Evolutionary conservation across 35 echinoderm and acorn worm genomes (phyloP).

Genomic region (Apostichopus japonicus): DNA sequence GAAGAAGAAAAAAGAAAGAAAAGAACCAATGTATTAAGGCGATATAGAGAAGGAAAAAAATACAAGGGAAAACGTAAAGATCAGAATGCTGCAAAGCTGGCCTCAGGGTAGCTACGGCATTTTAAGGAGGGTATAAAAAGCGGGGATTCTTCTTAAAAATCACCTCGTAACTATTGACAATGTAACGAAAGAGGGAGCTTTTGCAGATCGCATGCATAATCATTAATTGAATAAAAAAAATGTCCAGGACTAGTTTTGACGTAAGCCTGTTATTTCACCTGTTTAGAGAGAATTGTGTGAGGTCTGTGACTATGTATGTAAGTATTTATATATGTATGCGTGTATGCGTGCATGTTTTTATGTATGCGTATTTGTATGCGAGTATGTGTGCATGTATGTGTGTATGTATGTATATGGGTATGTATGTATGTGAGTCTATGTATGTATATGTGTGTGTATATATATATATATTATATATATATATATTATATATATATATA

Average conservation of each 20-base stretch:
- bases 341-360: no score
- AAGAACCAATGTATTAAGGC: conserved; percentile 36
- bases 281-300: conserved; percentile 20
- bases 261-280: conserved; percentile 49
- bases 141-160: conserved; percentile 41
- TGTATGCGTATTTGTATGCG: no score
- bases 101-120: conserved; percentile 22
- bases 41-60: conserved; percentile 6
- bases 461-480: no score
- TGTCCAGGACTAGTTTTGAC: background rate
- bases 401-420: no score
- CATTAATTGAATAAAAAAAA: conserved; percentile 46
- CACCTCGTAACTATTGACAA: conserved; percentile 45
- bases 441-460: no score
- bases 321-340: background rate
- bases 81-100: conserved; percentile 45
- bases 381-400: no score
- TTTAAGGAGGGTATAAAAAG: conserved; percentile 34
- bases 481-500: background rate
- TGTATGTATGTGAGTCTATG: no score
- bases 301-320: conserved; percentile 12
- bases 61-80: conserved; percentile 27
- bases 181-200: conserved; percentile 48
- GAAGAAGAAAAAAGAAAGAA: no score
- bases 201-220: conserved; percentile 32